Evolutionary conservation across 92 coral and sea anemone genomes (phyloP), one percentile per base, ranked within the genome.

Genomic region (Phenganax marumi): DNA sequence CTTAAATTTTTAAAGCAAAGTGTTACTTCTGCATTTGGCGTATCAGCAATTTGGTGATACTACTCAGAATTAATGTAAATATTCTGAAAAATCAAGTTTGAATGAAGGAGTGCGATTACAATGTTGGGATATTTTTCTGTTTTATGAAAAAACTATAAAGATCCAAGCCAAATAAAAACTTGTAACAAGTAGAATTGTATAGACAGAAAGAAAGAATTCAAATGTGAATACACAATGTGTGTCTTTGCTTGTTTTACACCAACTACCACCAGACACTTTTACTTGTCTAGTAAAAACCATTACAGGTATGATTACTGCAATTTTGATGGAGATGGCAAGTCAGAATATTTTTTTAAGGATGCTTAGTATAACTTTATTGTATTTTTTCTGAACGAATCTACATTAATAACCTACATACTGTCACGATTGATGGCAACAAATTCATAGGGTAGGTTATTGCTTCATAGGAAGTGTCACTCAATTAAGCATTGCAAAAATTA

Each of bases 131-230:
- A 76, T 76, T 76, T 73, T 76, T 76, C 81, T 76, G 54, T 76
- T 33, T 76, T 76, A 76, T 76, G 81, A 76, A 52, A 74, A 25
- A 24, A 56, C 52, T 55, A 11, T 48, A 52, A 68, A 76, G 16
- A 39, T 76, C 39, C 57, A 48, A 76, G n/a, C 50, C 68, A 56
- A 12, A 50, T 25, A 25, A 48, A 76, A 26, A 62, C 81, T 76
- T 76, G 81, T 76, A 76, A 76, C 81, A 76, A 76, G 81, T 76
- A 66, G 26, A 76, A 74, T 47, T 74, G 79, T 74, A 50, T 39
- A 74, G 79, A 52, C 18, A 74, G 52, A 51, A 48, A 48, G 55
- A 52, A 74, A 74, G 39, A 70, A 43, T 23, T 73, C 43, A 49
- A 52, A n/a, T 52, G 22, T 51, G 50, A 52, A 74, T 52, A 10